Evolutionary conservation across 2,113 vertebrate genomes (phyloP).

Genomic region (Podiceps cristatus): DNA sequence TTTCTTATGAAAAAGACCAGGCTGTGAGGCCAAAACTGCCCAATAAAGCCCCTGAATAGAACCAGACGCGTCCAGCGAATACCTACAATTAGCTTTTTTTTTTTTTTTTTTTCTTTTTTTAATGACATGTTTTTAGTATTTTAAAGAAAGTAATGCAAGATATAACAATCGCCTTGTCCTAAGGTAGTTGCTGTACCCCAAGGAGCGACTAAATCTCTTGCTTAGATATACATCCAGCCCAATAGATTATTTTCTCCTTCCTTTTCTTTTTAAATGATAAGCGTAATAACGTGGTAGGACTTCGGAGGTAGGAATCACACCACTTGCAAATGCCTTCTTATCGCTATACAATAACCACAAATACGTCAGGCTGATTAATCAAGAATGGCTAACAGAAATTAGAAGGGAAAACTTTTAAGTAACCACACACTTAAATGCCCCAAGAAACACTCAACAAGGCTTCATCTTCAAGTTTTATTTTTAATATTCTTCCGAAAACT

Average conservation of each 20-base stretch:
- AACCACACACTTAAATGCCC: neutral
- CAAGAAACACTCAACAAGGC: neutral
- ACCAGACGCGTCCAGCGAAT: neutral
- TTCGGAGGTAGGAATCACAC: neutral
- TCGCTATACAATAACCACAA: neutral
- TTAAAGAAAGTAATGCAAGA: neutral
- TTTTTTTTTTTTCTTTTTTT: too few relatives aligned
- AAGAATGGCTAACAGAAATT: neutral
- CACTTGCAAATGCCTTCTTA: neutral
- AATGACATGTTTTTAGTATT: neutral
- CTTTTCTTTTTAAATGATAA: neutral
- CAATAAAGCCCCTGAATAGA: conserved; percentile 12
- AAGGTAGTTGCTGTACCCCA: conserved; percentile 1
- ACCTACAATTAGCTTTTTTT: conserved; percentile 47
- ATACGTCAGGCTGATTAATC: neutral
- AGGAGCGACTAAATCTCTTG: neutral
- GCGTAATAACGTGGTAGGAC: neutral
- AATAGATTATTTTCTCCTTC: neutral
- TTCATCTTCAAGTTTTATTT: neutral
- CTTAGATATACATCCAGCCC: neutral
- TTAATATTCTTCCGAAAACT: neutral
- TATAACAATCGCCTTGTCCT: neutral
- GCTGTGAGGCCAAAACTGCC: conserved; percentile 38
- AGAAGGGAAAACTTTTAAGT: neutral
- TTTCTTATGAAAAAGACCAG: conserved; percentile 62